These are phyloP conservation scores for Drosophila serrata DNA, from an alignment of 1,140 invertebrate genomes.

Conservation along the genomic window DNA sequence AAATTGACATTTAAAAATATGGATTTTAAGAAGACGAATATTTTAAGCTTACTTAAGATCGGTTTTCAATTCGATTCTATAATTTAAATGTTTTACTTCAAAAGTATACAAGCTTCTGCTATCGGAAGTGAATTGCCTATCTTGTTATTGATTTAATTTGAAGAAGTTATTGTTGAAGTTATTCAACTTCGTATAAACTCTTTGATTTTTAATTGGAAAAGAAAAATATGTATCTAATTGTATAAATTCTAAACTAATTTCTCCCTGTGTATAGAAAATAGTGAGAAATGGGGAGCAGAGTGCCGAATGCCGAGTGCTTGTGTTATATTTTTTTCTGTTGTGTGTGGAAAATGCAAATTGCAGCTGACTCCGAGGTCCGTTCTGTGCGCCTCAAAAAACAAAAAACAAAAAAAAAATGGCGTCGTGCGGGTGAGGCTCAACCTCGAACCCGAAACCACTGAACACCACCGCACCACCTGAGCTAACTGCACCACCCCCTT, in stretches of 20 bases:
- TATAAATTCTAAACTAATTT: background rate
- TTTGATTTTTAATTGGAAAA: background rate
- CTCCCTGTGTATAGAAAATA: constrained; percentile 1
- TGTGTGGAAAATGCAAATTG: constrained; percentile 50
- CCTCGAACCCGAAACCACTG: constrained; percentile 12
- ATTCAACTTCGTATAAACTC: too few relatives aligned
- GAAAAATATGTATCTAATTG: background rate
- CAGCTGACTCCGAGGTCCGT: constrained; percentile 27
- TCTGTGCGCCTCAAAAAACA: constrained; percentile 27
- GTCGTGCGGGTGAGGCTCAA: constrained; percentile 44
- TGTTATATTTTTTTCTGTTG: constrained; percentile 6
- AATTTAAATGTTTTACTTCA: too few relatives aligned
- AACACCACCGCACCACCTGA: constrained; percentile 14
- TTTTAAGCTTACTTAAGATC: too few relatives aligned
- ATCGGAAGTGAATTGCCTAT: too few relatives aligned
- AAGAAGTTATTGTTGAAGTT: too few relatives aligned
- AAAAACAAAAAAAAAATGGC: too few relatives aligned
- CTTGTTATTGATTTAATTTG: too few relatives aligned
- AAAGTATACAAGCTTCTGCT: too few relatives aligned
- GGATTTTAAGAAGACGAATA: too few relatives aligned
- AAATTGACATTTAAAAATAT: too few relatives aligned
- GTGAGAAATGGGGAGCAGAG: constrained; percentile 16
- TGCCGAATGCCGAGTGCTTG: constrained; percentile 9
- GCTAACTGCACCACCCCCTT: constrained; percentile 10
- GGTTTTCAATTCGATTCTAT: too few relatives aligned